Base-by-base conservation (phyloP, 1,140 invertebrate genomes). In the Zaprionus camerounensis region DNA sequence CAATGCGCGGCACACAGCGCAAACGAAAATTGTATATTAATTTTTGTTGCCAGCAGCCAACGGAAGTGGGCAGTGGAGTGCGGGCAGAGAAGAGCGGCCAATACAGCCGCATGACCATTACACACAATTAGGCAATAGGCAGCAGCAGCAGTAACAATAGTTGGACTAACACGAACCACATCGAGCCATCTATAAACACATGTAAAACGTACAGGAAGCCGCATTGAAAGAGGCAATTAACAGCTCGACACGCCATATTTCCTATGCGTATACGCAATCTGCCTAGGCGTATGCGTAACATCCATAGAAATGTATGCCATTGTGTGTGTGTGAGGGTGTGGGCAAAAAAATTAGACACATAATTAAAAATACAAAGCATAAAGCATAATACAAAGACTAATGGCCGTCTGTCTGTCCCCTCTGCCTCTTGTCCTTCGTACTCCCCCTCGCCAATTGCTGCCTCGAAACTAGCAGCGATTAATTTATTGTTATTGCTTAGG, bases 401-500 rank as follows among this genome's bases (percentile, higher is more conserved):
- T 88, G 85, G 81, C 84, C 73, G 71, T 84, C 76, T 63, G 22
- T 28, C 24, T 28, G 5, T 2, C 20, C n/a, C 53, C 4, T n/a
- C 5, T n/a, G 1, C 15, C 5, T 26, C 17, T 12, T 12, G 12
- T 17, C 7, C 57, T 5, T 17, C 9, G 7, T 12, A 13, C 15
- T 46, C 17, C 11, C 12, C 13, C 17, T 28, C 9, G 17, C n/a
- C 24, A 59, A 59, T n/a, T 38, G 15, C 49, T 51, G 24, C n/a
- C 59, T 17, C 36, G n/a, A 61, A 55, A 49, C 64, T 34, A 69
- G 64, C 76, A 51, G 28, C 81, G 85, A 88, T 88, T 90, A 88
- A 88, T 88, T 88, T 88, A 88, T 88, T 81, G 85, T 88, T 88
- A 88, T 88, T 88, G 85, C 85, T 90, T 85, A 88, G 81, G 85